Conservation (phyloP, 2,797 vertebrate species). For the Leptoclinus maculatus region DNA sequence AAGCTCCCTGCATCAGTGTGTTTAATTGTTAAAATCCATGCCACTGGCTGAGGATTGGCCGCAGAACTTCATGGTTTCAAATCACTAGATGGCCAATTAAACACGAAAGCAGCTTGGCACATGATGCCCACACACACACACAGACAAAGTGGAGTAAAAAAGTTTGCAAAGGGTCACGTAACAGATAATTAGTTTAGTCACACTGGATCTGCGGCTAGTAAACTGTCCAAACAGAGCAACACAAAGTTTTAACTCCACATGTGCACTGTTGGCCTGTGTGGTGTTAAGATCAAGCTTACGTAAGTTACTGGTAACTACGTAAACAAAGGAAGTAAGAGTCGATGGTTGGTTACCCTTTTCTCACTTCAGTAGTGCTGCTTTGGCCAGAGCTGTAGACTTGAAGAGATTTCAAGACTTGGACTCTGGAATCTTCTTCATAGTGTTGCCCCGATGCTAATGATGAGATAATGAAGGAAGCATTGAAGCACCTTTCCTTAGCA, state of each 20-base stretch:
- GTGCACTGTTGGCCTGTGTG: constrained; percentile 2
- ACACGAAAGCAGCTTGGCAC: constrained; percentile 13
- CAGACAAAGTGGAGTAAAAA: constrained; percentile 29
- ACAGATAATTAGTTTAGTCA: constrained; percentile 35
- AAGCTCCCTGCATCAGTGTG: constrained; percentile 10
- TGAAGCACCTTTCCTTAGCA: too few species aligned
- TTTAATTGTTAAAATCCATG: constrained; percentile 16
- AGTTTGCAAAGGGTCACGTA: constrained; percentile 30
- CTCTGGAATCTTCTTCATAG: too few species aligned
- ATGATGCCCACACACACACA: neutral
- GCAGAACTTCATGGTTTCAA: constrained; percentile 30
- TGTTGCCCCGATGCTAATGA: too few species aligned
- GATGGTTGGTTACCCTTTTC: neutral
- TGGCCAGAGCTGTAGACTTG: neutral
- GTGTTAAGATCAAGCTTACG: neutral
- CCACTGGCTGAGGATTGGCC: constrained; percentile 28
- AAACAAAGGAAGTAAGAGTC: neutral
- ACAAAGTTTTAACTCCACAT: constrained; percentile 6
- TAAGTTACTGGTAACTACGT: neutral
- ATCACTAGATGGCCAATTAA: constrained; percentile 11
- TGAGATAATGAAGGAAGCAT: too few species aligned
- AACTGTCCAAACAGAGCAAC: constrained; percentile 33
- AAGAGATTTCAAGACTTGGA: neutral
- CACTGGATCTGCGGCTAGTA: constrained; percentile 18
- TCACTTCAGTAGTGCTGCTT: neutral